These are phyloP conservation scores for Morone saxatilis DNA, from an alignment of 2,113 vertebrate genomes.

Conservation along the genomic window DNA sequence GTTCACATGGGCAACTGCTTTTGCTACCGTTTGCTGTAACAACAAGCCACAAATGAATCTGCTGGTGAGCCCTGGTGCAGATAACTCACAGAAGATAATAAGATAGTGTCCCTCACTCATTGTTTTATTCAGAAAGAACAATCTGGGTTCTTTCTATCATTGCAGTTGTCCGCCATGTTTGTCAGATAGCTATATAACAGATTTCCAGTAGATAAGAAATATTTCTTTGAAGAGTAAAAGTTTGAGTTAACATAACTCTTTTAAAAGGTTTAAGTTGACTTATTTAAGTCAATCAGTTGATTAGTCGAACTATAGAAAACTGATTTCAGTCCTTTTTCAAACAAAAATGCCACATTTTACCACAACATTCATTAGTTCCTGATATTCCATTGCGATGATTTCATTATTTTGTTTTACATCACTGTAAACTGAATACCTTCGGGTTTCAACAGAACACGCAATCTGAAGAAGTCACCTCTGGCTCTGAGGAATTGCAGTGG, in stretches of 20 bases:
- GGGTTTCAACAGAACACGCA: not conserved
- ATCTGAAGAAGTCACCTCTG: no score
- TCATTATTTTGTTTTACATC: not conserved
- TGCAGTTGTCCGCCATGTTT: not conserved
- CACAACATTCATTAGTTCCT: no score
- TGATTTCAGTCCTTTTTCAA: not conserved
- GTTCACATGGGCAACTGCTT: constrained; percentile 27
- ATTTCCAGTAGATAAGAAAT: not conserved
- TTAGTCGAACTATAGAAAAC: not conserved
- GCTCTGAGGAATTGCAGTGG: not conserved
- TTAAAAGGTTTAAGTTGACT: not conserved
- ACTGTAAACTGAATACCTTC: not conserved
- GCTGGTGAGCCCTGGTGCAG: constrained; percentile 20
- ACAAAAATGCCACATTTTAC: not conserved
- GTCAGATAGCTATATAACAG: not conserved
- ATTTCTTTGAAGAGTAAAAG: not conserved
- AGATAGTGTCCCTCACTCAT: constrained; percentile 10
- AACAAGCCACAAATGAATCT: constrained; percentile 40
- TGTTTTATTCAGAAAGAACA: constrained; percentile 17
- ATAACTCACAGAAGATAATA: constrained; percentile 32
- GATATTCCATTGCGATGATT: not conserved
- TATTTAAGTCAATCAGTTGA: not conserved
- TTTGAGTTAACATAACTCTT: not conserved
- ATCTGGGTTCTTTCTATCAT: not conserved
- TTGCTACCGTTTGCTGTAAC: constrained; percentile 24